Conservation (phyloP, 2,113 vertebrate genomes). For the Sylvicapra grimmia region DNA sequence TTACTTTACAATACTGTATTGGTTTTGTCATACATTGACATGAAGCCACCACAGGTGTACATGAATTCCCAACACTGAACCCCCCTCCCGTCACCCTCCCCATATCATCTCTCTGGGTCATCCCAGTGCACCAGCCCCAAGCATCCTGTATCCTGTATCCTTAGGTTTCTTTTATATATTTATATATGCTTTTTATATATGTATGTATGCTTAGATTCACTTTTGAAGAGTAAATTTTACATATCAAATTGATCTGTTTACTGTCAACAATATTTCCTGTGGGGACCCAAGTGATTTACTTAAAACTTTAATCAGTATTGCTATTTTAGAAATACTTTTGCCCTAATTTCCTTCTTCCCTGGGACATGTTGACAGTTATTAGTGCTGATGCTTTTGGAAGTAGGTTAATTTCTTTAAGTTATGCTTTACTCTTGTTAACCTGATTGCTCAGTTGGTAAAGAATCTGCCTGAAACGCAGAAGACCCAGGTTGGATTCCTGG, state of each 20-base stretch:
- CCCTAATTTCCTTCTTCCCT: not conserved
- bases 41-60: no score
- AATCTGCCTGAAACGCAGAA: not conserved
- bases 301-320: not conserved
- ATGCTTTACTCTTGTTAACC: not conserved
- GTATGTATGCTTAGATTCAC: not conserved
- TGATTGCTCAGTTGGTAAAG: not conserved
- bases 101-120: no score
- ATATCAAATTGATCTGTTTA: not conserved
- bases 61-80: no score
- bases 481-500: not conserved
- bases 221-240: not conserved
- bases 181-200: not conserved
- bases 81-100: no score
- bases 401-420: not conserved
- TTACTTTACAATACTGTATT: no score
- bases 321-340: not conserved
- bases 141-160: no score
- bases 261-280: not conserved
- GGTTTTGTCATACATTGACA: no score
- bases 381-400: not conserved
- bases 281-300: not conserved
- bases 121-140: no score
- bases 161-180: not conserved
- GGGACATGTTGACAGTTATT: not conserved